Evolutionary conservation across 2,113 vertebrate genomes (phyloP).

Genomic region (Varanus salvator): DNA sequence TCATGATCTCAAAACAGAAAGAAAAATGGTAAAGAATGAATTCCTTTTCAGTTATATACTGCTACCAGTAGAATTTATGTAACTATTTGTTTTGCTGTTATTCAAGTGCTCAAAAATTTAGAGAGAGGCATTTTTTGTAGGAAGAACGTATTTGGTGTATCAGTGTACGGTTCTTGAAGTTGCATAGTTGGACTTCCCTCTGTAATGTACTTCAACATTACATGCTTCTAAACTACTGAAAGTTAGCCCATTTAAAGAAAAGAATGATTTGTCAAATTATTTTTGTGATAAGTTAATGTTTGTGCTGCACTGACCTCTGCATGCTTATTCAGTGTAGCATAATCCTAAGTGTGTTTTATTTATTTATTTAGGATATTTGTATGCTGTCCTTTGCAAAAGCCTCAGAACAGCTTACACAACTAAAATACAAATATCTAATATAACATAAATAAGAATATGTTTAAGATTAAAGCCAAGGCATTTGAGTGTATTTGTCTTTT

Average conservation of each 20-base stretch:
- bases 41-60: not conserved
- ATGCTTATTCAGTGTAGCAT: not conserved
- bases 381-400: too few relatives aligned
- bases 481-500: not conserved
- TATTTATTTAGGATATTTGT: too few relatives aligned
- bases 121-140: not conserved
- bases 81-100: constrained; percentile 1
- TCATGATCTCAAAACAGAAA: constrained; percentile 93
- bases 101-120: not conserved
- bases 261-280: not conserved
- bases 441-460: too few relatives aligned
- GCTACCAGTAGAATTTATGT: not conserved
- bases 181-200: too few relatives aligned
- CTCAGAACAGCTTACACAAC: too few relatives aligned
- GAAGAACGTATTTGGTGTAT: not conserved
- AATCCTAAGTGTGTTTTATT: too few relatives aligned
- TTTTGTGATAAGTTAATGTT: not conserved
- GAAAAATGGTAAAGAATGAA: constrained; percentile 88
- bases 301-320: not conserved
- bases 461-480: too few relatives aligned
- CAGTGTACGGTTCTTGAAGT: not conserved
- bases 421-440: too few relatives aligned
- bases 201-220: not conserved
- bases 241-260: not conserved
- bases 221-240: not conserved